Evolutionary conservation across 2,797 vertebrate genomes (phyloP), one percentile per base, ranked within the genome.

Genomic region (Myotis vivesi): DNA sequence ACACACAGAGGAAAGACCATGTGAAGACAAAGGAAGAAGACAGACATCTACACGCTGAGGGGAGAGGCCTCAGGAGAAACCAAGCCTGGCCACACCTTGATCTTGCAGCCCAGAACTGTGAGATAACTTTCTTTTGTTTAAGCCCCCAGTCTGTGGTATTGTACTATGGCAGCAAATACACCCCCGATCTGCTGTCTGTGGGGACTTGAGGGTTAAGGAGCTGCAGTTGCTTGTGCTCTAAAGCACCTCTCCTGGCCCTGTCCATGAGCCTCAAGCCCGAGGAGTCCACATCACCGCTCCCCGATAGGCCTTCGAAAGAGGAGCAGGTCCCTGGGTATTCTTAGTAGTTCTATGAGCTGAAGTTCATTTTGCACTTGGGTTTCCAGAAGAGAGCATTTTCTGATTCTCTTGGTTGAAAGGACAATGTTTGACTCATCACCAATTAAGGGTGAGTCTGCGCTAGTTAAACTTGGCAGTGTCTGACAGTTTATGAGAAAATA

Each of bases 401-500:
- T 41, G 83, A 66, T 44, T 3, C 19, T 49, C 28, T 53, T 72
- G n/a, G 75, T 51, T 64, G 91, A 89, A 86, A 94, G 62, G 33
- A 46, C 20, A 57, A 62, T 20, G 64, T 72, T 51, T 51, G 69
- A 83, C 66, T 72, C 59, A 68, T 41, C 46, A 82, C 53, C 84
- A 82, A 12, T 53, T 44, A 72, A 46, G 28, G 49, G 46, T 8
- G 33, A 71, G n/a, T 25, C 71, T 84, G 57, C 5, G 72, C 77
- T 15, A 76, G 82, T 22, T 17, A 28, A 68, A 76, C 71, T n/a
- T 2, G 12, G 82, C 38, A n/a, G 23, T 2, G 4, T n/a, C 23
- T 13, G 16, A 44, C 3, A 66, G 44, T 23, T 69, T 19, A 72
- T 46, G 76, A 90, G 72, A 30, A 22, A 30, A 49, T 28, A 4